Evolutionary conservation across 2,888 invertebrate species (phyloP).

Genomic region (Linnaemya tessellans): DNA sequence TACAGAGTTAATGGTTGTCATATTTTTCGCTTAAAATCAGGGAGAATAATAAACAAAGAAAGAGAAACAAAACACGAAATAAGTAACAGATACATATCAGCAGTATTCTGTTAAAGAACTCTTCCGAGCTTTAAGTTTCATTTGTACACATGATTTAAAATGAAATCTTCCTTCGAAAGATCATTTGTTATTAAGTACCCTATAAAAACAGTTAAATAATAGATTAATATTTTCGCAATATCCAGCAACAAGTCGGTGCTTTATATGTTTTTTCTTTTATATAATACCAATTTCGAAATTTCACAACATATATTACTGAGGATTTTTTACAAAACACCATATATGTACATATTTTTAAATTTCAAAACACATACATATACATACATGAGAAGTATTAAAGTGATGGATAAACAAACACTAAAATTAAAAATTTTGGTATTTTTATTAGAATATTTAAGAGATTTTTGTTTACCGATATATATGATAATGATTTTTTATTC

Average conservation of each 20-base stretch:
- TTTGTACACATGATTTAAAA: background rate
- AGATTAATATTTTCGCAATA: background rate
- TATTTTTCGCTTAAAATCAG: background rate
- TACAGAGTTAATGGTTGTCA: background rate
- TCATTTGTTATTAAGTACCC: conserved; percentile 16
- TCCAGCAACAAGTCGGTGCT: background rate
- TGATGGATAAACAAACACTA: no score
- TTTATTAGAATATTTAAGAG: no score
- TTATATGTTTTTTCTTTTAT: background rate
- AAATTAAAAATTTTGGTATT: no score
- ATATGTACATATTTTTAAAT: no score
- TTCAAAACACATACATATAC: no score
- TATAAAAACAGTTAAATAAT: background rate
- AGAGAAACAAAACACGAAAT: background rate
- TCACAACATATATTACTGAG: background rate
- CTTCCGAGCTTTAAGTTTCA: background rate
- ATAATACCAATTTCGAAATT: background rate
- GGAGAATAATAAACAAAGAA: background rate
- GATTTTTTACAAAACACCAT: no score
- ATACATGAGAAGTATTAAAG: no score
- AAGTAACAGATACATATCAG: background rate
- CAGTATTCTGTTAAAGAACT: background rate
- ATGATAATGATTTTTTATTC: no score
- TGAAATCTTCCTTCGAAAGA: background rate
- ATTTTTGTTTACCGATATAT: no score